Conservation (phyloP, 2,888 invertebrate genomes). For the Lepidonotus clava region DNA sequence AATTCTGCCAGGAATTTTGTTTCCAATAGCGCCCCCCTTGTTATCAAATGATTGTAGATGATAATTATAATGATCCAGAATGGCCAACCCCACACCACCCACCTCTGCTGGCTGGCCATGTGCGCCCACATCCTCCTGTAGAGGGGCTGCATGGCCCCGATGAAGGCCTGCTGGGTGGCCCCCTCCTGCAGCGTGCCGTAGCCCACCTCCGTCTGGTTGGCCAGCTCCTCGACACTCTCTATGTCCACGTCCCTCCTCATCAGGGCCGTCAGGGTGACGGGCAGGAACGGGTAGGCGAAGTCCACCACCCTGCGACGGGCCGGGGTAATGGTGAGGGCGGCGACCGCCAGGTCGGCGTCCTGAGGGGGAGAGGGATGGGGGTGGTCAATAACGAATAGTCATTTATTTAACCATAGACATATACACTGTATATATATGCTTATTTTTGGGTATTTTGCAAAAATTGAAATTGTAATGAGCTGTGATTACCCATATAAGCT, state of each 20-base stretch:
- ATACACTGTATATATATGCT: too few relatives aligned
- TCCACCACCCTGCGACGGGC: neutral
- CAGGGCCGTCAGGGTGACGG: conserved; percentile 9
- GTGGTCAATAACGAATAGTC: too few relatives aligned
- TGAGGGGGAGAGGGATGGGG: neutral
- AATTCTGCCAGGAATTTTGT: too few relatives aligned
- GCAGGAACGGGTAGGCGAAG: conserved; percentile 42
- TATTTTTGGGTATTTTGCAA: too few relatives aligned
- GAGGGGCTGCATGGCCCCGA: neutral
- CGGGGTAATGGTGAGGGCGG: neutral
- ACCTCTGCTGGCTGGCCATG: neutral
- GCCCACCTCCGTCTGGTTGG: conserved; percentile 9
- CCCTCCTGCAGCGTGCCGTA: conserved; percentile 1
- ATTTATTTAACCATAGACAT: too few relatives aligned
- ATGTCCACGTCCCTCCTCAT: conserved; percentile 11
- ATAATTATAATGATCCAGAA: too few relatives aligned
- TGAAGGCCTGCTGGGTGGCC: conserved; percentile 28
- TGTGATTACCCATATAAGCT: too few relatives aligned
- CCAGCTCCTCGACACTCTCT: neutral
- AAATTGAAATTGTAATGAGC: too few relatives aligned
- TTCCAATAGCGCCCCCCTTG: too few relatives aligned
- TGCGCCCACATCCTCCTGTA: conserved; percentile 32
- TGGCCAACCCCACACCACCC: too few relatives aligned
- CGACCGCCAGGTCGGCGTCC: conserved; percentile 30
- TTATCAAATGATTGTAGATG: too few relatives aligned